Percentiles rank a stretch among this genome's conserved stretches.
Evolutionary conservation across 2,113 vertebrate genomes (phyloP).

Genomic region (Turnix velox): DNA sequence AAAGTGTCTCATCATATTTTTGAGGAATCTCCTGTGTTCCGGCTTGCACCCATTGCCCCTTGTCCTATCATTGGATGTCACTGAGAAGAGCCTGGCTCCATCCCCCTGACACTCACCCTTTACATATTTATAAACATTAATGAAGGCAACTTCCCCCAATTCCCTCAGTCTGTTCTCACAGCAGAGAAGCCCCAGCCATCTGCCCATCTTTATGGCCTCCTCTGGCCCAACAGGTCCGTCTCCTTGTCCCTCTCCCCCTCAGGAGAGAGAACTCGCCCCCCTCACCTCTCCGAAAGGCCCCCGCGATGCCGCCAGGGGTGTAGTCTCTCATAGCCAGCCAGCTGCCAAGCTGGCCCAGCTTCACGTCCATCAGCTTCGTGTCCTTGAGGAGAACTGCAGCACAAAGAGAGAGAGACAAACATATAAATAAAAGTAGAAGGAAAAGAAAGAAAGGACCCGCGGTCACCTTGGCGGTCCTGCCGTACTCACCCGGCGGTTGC

Average conservation of each 20-base stretch:
- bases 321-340: constrained; percentile 86
- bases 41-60: too few species aligned
- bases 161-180: neutral
- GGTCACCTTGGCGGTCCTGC: neutral
- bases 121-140: too few species aligned
- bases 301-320: constrained; percentile 77
- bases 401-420: neutral
- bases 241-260: neutral
- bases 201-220: neutral
- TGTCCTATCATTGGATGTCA: too few species aligned
- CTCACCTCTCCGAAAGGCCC: constrained; percentile 79
- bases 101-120: too few species aligned
- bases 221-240: neutral
- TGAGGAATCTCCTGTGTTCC: too few species aligned
- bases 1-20: too few species aligned
- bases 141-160: fast-evolving
- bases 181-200: neutral
- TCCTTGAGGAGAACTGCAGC: constrained; percentile 81
- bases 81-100: too few species aligned
- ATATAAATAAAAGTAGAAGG: neutral
- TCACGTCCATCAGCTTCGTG: constrained; percentile 87
- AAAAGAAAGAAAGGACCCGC: neutral
- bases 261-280: neutral
- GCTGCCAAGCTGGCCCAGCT: constrained; percentile 81
- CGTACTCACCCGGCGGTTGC: constrained; percentile 30